Base-by-base conservation (phyloP, 1,140 invertebrate species). In the Zaprionus africanus region DNA sequence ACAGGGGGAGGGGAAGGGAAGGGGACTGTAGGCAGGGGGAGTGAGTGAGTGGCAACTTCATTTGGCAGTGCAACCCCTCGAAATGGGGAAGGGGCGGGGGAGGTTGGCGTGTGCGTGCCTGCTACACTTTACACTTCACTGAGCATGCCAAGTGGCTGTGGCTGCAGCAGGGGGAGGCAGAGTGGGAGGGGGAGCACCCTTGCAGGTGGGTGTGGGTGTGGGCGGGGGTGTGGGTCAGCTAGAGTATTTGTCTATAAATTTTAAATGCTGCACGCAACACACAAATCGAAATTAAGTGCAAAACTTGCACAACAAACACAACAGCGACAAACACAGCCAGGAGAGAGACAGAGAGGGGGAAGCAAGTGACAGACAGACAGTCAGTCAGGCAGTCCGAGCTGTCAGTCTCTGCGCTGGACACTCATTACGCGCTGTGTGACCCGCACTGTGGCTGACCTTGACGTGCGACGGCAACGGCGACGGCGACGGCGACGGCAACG, bases 231-330 rank as follows among this genome's bases (percentile, higher is more conserved):
- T 19, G 38, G 36, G 11, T 43, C 43, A 28, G 59, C 36, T 43
- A 15, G 34, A 56, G 60, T 68, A 63, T 77, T 77, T 77, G 74
- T 79, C 60, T 77, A 79, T 77, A 64, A 73, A 79, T 79, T 77
- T 79, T 79, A 73, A 79, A 79, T 79, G 78, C 68, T 73, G 60
- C 74, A 79, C 69, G 75, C 74, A 73, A 79, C 69, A 77, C 69
- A 77, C 63, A 68, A 69, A 79, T 76, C 68, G 62, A 76, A 78
- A 76, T 65, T 49, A 70, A 76, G 64, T 75, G 43, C 73, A 78
- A 76, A 67, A 63, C 60, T 62, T 62, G 41, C 60, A 61, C 46
- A 24, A 76, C 63, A 51, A 63, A 60, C 69, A 38, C 28, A 5
- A 43, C 2, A 12, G n/a, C 19, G 12, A 41, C 36, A 61, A 17